phyloP scores from a whole-genome alignment of 2,113 vertebrate species.

The Tachysurus fulvidraco region DNA sequence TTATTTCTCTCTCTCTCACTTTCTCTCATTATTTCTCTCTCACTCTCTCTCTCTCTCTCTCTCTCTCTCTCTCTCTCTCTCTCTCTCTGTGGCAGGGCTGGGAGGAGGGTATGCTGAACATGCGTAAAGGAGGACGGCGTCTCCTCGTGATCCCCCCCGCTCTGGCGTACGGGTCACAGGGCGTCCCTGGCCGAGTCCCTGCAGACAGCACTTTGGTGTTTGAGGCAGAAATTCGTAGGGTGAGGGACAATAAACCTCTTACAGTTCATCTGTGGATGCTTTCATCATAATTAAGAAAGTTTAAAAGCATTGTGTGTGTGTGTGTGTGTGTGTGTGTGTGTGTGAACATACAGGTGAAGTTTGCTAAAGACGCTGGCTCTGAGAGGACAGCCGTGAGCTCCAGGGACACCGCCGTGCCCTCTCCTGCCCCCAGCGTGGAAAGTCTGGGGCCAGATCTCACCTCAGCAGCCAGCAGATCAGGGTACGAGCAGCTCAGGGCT shows the following conservation, averaged over 20 bases:
- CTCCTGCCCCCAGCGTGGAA: slow-evolving; percentile 80
- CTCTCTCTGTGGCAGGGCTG: slow-evolving; percentile 76
- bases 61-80: slow-evolving; percentile 1
- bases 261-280: neutral
- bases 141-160: slow-evolving; percentile 82
- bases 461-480: slow-evolving; percentile 74
- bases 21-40: neutral
- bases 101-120: slow-evolving; percentile 93
- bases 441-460: slow-evolving; percentile 69
- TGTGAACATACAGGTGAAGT: slow-evolving; percentile 78
- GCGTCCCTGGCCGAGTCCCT: slow-evolving; percentile 77
- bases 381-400: slow-evolving; percentile 77
- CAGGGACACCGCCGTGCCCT: slow-evolving; percentile 79
- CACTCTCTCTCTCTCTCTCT: slow-evolving; percentile 18
- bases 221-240: slow-evolving; percentile 86
- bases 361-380: slow-evolving; percentile 78
- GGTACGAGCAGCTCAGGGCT: slow-evolving; percentile 69
- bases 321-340: neutral
- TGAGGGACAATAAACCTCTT: slow-evolving; percentile 60
- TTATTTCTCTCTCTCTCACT: no score
- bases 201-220: slow-evolving; percentile 84
- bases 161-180: slow-evolving; percentile 83
- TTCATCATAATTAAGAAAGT: neutral
- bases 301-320: neutral
- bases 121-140: slow-evolving; percentile 86